phyloP scores from a whole-genome alignment of 2,113 vertebrate species.

The Hippopotamus amphibius region DNA sequence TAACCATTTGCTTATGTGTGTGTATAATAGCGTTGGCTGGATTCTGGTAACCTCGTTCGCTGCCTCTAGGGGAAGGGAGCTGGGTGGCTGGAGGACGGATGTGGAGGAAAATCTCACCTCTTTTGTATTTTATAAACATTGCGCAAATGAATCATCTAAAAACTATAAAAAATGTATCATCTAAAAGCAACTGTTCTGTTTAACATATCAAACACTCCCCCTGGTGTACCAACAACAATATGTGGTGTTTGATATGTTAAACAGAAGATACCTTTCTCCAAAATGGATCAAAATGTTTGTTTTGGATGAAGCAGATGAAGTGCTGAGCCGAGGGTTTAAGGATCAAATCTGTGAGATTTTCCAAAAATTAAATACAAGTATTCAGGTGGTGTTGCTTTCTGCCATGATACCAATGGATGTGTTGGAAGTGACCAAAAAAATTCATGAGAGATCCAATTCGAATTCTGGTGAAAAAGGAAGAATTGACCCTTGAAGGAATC shows the following conservation, averaged over 20 bases:
- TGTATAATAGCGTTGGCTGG: neutral
- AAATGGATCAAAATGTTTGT: no score
- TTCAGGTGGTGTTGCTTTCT: conserved; percentile 91
- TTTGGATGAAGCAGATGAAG: no score
- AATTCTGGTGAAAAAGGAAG: conserved; percentile 98
- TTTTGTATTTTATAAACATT: neutral
- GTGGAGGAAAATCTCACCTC: neutral
- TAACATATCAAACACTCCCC: no score
- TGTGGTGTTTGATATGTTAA: no score
- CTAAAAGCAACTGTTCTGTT: neutral
- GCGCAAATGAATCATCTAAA: neutral
- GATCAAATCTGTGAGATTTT: no score
- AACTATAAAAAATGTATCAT: neutral
- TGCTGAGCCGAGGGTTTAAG: no score
- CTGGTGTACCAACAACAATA: no score
- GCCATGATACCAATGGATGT: conserved; percentile 99
- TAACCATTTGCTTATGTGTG: neutral
- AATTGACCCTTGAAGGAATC: conserved; percentile 98
- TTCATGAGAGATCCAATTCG: conserved; percentile 98
- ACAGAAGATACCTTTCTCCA: no score
- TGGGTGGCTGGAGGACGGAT: neutral
- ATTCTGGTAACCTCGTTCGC: no score
- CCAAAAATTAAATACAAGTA: no score
- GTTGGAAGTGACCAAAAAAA: conserved; percentile 98
- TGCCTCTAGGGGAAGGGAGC: neutral